phyloP scores from a whole-genome alignment of 2,113 vertebrate species.

The Pao palembangensis region DNA sequence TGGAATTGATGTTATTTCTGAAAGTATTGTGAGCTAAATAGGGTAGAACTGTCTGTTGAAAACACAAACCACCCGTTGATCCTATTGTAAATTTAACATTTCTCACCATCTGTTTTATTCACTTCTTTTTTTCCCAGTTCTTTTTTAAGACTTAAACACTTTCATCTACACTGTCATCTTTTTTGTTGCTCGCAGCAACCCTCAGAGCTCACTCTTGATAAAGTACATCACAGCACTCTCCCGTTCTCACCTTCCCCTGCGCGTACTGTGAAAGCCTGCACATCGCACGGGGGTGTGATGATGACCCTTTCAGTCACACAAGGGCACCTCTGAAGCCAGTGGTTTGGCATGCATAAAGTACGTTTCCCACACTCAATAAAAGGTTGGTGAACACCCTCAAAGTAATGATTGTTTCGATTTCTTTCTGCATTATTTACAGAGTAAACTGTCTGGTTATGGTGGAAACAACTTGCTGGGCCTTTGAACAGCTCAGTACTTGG shows the following conservation, averaged over 20 bases:
- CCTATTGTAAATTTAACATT: slow-evolving; percentile 36
- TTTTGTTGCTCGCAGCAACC: slow-evolving; percentile 52
- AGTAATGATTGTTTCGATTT: not conserved
- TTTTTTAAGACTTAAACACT: slow-evolving; percentile 58
- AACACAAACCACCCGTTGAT: slow-evolving; percentile 9
- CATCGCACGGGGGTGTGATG: slow-evolving; percentile 47
- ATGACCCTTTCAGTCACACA: slow-evolving; percentile 53
- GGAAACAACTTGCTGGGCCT: not conserved
- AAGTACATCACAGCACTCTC: slow-evolving; percentile 59
- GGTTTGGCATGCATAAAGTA: slow-evolving; percentile 45
- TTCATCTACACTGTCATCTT: slow-evolving; percentile 53
- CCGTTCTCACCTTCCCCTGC: slow-evolving; percentile 62
- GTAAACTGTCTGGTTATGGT: not conserved
- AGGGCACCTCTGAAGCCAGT: slow-evolving; percentile 49
- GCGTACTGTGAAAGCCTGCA: slow-evolving; percentile 54
- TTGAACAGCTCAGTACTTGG: not conserved
- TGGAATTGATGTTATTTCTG: not conserved
- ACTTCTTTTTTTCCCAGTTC: slow-evolving; percentile 16
- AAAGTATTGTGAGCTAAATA: not conserved
- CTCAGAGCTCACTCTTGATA: slow-evolving; percentile 54
- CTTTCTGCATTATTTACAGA: not conserved
- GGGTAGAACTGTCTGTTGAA: not conserved
- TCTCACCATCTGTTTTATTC: slow-evolving; percentile 55
- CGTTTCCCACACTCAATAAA: slow-evolving; percentile 11
- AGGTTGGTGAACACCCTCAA: not conserved